A percentile compares a stretch with the other conserved stretches of the same genome.
phyloP scores from a whole-genome alignment of 1,140 invertebrate species.

The Achroia grisella region DNA sequence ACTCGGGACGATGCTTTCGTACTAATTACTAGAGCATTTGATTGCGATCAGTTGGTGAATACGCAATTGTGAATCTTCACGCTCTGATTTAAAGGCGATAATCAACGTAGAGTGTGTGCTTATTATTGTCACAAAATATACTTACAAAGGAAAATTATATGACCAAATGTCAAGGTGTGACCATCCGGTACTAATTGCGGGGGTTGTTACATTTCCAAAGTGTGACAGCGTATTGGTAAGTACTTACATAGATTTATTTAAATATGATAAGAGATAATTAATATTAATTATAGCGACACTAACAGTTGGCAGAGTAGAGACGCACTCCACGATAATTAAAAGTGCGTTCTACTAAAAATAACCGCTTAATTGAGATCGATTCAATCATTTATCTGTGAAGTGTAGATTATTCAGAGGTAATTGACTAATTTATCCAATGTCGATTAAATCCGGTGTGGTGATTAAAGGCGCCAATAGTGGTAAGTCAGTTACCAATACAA shows the following conservation, averaged over 20 bases:
- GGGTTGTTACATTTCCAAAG: constrained; percentile 33
- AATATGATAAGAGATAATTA: too few relatives aligned
- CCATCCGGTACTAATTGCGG: constrained; percentile 67
- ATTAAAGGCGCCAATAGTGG: constrained; percentile 25
- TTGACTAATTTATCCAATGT: constrained; percentile 3
- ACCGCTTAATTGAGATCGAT: too few relatives aligned
- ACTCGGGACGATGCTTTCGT: constrained; percentile 53
- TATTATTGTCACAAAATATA: constrained; percentile 66
- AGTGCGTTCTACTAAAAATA: too few relatives aligned
- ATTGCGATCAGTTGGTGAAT: constrained; percentile 45
- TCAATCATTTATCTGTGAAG: too few relatives aligned
- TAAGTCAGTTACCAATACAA: constrained; percentile 17
- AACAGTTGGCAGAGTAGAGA: too few relatives aligned
- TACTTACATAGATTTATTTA: too few relatives aligned
- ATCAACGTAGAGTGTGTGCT: constrained; percentile 21
- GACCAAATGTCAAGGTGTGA: constrained; percentile 61
- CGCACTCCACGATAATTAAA: too few relatives aligned
- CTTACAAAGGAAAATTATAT: constrained; percentile 71
- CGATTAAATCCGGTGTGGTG: constrained; percentile 20
- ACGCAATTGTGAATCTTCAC: too few relatives aligned
- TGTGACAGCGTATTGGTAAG: too few relatives aligned
- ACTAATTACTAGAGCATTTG: constrained; percentile 70
- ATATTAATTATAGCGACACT: too few relatives aligned
- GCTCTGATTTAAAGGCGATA: constrained; percentile 16
- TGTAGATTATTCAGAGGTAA: too few relatives aligned